Conservation (phyloP, 2,797 vertebrate genomes). For the Tangara arthus region DNA sequence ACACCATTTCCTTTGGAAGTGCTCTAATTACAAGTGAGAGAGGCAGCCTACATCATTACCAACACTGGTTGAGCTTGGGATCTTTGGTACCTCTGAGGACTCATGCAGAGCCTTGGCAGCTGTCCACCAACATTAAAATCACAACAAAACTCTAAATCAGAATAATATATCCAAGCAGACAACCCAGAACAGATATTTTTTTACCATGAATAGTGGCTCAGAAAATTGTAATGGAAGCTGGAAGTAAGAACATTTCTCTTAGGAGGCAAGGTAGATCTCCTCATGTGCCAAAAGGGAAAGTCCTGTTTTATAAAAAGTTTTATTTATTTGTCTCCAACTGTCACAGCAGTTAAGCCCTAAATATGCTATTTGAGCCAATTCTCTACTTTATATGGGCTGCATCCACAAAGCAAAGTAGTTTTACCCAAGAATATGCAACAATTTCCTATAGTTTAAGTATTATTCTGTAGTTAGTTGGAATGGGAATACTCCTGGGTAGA, state of each 20-base stretch:
- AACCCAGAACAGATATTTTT: background rate
- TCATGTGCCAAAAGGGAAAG: background rate
- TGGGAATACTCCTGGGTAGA: background rate
- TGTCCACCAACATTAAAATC: background rate
- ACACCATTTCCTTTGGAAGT: background rate
- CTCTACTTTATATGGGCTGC: background rate
- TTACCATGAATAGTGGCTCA: background rate
- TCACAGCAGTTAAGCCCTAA: background rate
- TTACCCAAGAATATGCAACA: background rate
- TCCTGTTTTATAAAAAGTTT: background rate
- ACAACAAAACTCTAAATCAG: background rate
- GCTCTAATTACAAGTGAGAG: background rate
- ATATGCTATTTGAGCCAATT: background rate
- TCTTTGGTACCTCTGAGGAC: background rate
- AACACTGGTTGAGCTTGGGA: background rate
- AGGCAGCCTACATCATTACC: background rate
- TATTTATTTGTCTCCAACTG: background rate
- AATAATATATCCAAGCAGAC: background rate
- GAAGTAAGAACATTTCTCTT: background rate
- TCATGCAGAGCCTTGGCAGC: background rate
- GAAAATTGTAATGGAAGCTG: background rate
- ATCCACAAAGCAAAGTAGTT: background rate
- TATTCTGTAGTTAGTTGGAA: background rate
- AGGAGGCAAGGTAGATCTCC: background rate
- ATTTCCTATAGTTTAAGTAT: background rate